These are phyloP conservation scores for Autographa pulchrina DNA, from an alignment of 2,888 invertebrate species.

Conservation along the genomic window DNA sequence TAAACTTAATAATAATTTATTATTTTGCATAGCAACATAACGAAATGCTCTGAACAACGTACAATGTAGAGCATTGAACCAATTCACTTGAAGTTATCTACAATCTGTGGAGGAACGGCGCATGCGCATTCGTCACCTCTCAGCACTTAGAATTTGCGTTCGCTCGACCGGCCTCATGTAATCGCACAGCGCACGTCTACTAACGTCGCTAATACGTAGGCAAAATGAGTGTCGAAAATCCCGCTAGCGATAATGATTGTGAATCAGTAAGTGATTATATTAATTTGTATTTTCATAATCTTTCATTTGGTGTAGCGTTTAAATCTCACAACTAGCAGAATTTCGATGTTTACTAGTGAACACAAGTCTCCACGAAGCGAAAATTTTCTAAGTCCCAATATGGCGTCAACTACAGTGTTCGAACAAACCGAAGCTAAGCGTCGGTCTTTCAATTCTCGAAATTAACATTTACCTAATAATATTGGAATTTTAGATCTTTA, in stretches of 20 bases:
- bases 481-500: conserved; percentile 20
- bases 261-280: conserved; percentile 89
- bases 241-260: conserved; percentile 89
- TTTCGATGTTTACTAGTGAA: conserved; percentile 86
- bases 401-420: conserved; percentile 94
- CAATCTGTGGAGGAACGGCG: conserved; percentile 74
- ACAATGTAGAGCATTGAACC: conserved; percentile 70
- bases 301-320: conserved; percentile 56
- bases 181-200: conserved; percentile 74
- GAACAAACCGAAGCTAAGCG: conserved; percentile 79
- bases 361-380: conserved; percentile 81
- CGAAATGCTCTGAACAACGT: conserved; percentile 52
- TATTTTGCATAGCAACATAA: not conserved
- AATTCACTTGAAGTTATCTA: conserved; percentile 73
- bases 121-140: conserved; percentile 90
- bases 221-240: conserved; percentile 92
- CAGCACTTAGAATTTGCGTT: conserved; percentile 89
- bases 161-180: conserved; percentile 80
- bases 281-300: conserved; percentile 52
- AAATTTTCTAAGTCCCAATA: conserved; percentile 94
- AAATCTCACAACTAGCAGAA: conserved; percentile 38
- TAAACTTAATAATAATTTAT: not conserved
- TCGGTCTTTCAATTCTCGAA: conserved; percentile 66
- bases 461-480: conserved; percentile 40
- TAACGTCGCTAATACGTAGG: conserved; percentile 85